Base-by-base conservation (phyloP, 2,888 invertebrate genomes). In the Bhutanitis thaidina region DNA sequence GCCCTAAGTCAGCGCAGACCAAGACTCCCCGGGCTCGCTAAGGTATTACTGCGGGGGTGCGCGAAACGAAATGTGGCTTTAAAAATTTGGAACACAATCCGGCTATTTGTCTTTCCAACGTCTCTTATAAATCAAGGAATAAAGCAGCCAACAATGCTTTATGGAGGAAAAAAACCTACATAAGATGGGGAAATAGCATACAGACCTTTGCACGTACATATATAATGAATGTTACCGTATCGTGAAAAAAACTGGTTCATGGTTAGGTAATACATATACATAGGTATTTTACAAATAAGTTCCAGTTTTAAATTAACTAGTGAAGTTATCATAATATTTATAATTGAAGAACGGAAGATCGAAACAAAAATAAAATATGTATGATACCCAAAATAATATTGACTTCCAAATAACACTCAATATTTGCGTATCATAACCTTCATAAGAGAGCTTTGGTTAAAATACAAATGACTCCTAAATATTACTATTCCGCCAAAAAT, bases 71-170 rank as follows among this genome's bases (percentile, higher is more conserved):
- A 93, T 93, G 92, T 91, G 92, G 92, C 92, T 92, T 93, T 93
- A 93, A 93, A 93, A 93, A 93, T 93, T 93, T 93, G 92, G 93
- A 91, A 93, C 93, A 92, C 93, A 93, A 93, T 93, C 93, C 92
- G 87, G 90, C 93, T 93, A 92, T 93, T 93, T 93, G 93, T 93
- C 93, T 93, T 93, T 90, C 90, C 88, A 91, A 92, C 91, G 92
- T 91, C 90, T 91, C 90, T 90, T 91, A 92, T 93, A 93, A 93
- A 93, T 93, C 92, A 90, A 89, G 89, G 90, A 88, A 90, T 90
- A 90, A 91, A 91, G 91, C 90, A 91, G 90, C 90, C 91, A 91
- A 90, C 91, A 89, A 90, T 90, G 90, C 86, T 90, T 90, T 90
- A 90, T 90, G 84, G 88, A 77, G 82, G 85, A 84, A 89, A 89